phyloP scores from a whole-genome alignment of 2,888 invertebrate genomes.

The Archips xylosteana region DNA sequence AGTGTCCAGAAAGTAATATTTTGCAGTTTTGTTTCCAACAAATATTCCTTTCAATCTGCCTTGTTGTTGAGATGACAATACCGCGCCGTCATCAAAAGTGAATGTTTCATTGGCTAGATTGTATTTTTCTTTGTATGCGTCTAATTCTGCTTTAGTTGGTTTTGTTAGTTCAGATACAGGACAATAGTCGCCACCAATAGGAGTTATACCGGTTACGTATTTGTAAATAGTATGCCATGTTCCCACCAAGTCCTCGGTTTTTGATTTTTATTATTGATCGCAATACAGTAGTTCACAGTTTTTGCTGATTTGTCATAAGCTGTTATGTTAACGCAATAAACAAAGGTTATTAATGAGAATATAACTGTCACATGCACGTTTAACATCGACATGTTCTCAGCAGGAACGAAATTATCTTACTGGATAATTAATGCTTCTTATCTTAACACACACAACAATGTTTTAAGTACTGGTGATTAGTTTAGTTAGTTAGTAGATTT shows the following conservation, averaged over 20 bases:
- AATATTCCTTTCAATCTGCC: background rate
- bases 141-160: constrained; percentile 1
- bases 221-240: constrained; percentile 9
- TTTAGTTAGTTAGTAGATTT: too few relatives aligned
- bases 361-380: background rate
- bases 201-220: background rate
- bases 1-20: constrained; percentile 1
- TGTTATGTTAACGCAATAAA: background rate
- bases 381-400: background rate
- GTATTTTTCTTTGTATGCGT: constrained; percentile 8
- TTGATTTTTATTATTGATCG: background rate
- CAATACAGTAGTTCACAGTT: constrained; percentile 13
- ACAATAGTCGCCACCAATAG: background rate
- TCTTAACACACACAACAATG: background rate
- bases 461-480: background rate
- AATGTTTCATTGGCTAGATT: constrained; percentile 6
- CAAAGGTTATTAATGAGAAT: background rate
- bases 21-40: constrained; percentile 6
- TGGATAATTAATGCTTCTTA: background rate
- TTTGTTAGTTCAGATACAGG: background rate
- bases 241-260: background rate
- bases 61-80: background rate
- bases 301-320: background rate
- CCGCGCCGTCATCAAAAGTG: constrained; percentile 3
- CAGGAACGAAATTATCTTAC: background rate